A percentile compares a stretch with the other conserved stretches of the same genome.
phyloP scores from a whole-genome alignment of 2,888 invertebrate species.

The Aromia moschata region DNA sequence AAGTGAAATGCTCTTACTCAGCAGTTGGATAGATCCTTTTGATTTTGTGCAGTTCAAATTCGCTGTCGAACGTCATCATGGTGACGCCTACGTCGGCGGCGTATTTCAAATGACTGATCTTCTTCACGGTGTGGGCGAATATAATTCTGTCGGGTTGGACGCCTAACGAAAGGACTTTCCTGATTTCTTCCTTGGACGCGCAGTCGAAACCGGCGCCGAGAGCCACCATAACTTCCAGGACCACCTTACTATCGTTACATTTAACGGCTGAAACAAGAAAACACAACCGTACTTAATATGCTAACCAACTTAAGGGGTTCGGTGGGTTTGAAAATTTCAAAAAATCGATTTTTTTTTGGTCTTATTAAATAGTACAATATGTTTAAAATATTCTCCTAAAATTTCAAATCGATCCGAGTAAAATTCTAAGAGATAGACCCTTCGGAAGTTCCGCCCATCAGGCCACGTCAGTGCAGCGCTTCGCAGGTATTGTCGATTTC shows the following conservation, averaged over 20 bases:
- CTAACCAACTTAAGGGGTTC: too few relatives aligned
- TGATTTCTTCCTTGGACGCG: constrained; percentile 69
- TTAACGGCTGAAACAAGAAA: constrained; percentile 66
- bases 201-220: constrained; percentile 72
- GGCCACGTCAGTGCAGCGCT: too few relatives aligned
- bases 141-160: constrained; percentile 66
- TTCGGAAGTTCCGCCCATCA: too few relatives aligned
- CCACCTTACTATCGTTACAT: constrained; percentile 68
- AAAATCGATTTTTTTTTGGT: too few relatives aligned
- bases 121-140: constrained; percentile 70
- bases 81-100: constrained; percentile 65
- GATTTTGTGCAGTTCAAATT: constrained; percentile 67
- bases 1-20: constrained; percentile 57
- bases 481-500: too few relatives aligned
- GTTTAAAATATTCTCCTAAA: too few relatives aligned
- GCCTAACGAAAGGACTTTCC: constrained; percentile 64
- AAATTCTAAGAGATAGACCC: too few relatives aligned
- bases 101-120: constrained; percentile 65
- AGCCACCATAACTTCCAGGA: constrained; percentile 62
- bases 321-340: too few relatives aligned
- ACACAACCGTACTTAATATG: too few relatives aligned
- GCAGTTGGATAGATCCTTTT: constrained; percentile 65
- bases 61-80: constrained; percentile 69
- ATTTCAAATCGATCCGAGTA: too few relatives aligned
- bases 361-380: too few relatives aligned